Conservation (phyloP, 2,888 invertebrate species). For the Sminthurinus aureus region DNA sequence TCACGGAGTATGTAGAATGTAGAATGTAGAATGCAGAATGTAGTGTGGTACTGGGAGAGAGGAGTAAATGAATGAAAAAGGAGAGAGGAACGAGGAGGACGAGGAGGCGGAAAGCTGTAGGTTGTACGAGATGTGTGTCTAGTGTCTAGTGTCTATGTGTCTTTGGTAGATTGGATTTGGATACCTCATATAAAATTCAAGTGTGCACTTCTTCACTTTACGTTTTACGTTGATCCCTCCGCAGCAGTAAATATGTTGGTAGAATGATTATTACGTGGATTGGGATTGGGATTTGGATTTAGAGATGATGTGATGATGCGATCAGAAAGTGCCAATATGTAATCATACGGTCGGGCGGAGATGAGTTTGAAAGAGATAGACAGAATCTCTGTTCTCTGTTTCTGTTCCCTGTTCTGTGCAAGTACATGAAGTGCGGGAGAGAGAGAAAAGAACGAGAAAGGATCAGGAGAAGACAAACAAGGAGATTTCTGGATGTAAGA, state of each 20-base stretch:
- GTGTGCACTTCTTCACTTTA: conserved; percentile 8
- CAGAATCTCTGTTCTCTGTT: too few relatives aligned
- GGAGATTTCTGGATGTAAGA: conserved; percentile 15
- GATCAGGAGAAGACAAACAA: neutral
- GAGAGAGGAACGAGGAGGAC: too few relatives aligned
- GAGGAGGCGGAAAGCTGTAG: too few relatives aligned
- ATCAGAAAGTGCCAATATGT: conserved; percentile 33
- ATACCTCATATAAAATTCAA: neutral
- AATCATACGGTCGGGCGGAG: neutral
- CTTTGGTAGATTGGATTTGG: too few relatives aligned
- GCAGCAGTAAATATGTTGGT: neutral
- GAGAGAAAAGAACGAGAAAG: conserved; percentile 9
- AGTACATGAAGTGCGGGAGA: neutral
- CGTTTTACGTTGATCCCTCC: neutral
- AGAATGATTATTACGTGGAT: neutral
- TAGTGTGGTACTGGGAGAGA: too few relatives aligned
- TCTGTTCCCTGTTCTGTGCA: neutral
- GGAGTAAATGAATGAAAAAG: too few relatives aligned
- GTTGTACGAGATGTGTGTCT: too few relatives aligned
- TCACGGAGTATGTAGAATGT: too few relatives aligned
- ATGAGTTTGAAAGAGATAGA: neutral
- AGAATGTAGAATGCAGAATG: too few relatives aligned
- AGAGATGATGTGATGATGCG: conserved; percentile 18
- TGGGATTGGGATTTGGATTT: neutral
- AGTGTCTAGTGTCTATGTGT: too few relatives aligned